Evolutionary conservation across 2,797 vertebrate species (phyloP).

Genomic region (Rhinella marina): DNA sequence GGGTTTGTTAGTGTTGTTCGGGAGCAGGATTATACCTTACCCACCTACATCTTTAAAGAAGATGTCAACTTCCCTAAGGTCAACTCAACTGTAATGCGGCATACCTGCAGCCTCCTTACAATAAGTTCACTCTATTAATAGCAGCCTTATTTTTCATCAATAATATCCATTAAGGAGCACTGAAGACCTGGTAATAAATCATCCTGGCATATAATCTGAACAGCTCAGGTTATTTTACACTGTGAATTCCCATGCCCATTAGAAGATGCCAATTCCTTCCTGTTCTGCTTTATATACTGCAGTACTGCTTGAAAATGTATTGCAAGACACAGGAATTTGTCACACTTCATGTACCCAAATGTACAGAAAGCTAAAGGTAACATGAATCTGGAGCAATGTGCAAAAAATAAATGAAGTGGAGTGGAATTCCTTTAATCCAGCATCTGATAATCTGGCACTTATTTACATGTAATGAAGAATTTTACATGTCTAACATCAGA

Average conservation of each 20-base stretch:
- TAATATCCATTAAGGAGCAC: constrained; percentile 50
- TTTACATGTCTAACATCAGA: not conserved
- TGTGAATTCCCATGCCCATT: constrained; percentile 22
- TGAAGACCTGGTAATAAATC: constrained; percentile 36
- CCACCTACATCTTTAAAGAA: not conserved
- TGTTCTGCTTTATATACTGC: constrained; percentile 8
- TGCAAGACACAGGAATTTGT: not conserved
- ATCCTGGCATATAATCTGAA: constrained; percentile 40
- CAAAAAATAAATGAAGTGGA: not conserved
- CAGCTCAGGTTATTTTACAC: constrained; percentile 4
- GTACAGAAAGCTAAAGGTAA: not conserved
- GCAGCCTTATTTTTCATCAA: constrained; percentile 40
- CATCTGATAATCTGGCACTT: not conserved
- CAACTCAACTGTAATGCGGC: not conserved
- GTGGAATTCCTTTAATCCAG: not conserved
- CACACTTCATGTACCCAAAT: not conserved
- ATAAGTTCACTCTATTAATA: constrained; percentile 38
- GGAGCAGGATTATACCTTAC: not conserved
- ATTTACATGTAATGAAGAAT: not conserved
- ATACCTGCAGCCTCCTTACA: not conserved
- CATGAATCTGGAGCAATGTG: not conserved
- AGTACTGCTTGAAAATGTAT: not conserved
- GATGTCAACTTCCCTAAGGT: constrained; percentile 15
- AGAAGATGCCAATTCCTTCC: constrained; percentile 29
- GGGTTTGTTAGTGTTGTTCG: not conserved